These are phyloP conservation scores for Geococcyx californianus DNA, from an alignment of 2,113 vertebrate species.

Conservation along the genomic window DNA sequence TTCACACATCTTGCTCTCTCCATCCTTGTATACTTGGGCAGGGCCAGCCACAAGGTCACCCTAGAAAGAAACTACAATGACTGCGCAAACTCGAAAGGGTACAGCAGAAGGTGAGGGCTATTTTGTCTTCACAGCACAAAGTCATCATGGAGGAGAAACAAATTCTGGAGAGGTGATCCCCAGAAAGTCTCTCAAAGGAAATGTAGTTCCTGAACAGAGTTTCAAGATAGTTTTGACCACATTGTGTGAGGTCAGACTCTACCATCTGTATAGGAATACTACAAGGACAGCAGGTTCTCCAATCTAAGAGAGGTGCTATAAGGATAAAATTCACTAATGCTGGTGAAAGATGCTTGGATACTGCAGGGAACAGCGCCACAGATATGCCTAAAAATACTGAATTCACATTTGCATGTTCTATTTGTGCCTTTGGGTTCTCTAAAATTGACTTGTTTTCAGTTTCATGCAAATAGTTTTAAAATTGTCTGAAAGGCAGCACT, in stretches of 20 bases:
- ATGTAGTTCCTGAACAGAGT: not conserved
- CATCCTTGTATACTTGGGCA: not conserved
- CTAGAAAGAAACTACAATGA: not conserved
- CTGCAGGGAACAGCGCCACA: not conserved
- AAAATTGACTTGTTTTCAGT: slow-evolving; percentile 49
- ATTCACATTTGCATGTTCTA: not conserved
- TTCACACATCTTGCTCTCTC: not conserved
- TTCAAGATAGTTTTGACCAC: not conserved
- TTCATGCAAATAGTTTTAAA: not conserved
- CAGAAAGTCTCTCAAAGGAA: not conserved
- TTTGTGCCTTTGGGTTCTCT: slow-evolving; percentile 59
- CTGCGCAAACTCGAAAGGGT: not conserved
- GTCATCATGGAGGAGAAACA: not conserved
- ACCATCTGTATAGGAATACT: not conserved
- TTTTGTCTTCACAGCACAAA: not conserved
- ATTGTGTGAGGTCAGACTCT: not conserved
- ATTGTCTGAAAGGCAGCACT: not conserved
- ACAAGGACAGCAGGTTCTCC: not conserved
- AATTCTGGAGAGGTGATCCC: too few species aligned
- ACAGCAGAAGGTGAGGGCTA: not conserved
- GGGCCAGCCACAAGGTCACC: not conserved
- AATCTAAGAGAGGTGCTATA: not conserved
- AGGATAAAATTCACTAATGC: not conserved
- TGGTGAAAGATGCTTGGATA: not conserved
- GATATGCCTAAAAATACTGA: slow-evolving; percentile 30